These are phyloP conservation scores for Phodopus roborovskii DNA, from an alignment of 2,113 vertebrate species.

Conservation along the genomic window DNA sequence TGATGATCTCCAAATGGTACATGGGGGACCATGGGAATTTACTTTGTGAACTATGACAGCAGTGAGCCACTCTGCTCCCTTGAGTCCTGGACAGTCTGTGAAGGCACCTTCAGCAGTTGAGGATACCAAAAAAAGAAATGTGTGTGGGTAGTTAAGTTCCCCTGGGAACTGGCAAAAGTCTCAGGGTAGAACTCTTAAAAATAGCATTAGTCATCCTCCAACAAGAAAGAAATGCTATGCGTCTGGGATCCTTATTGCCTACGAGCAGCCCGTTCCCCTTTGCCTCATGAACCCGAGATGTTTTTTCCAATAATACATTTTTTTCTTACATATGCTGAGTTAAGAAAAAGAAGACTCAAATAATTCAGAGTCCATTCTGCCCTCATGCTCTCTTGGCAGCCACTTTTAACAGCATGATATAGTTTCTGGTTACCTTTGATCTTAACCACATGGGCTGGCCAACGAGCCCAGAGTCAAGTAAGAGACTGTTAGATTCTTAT, in stretches of 20 bases:
- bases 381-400: neutral
- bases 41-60: neutral
- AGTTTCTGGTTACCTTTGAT: neutral
- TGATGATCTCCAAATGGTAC: constrained; percentile 99
- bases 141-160: neutral
- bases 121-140: neutral
- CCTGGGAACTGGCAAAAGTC: neutral
- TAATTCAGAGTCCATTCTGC: neutral
- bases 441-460: neutral
- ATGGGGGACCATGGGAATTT: neutral
- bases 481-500: neutral
- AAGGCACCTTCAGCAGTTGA: neutral
- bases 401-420: neutral
- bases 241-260: neutral
- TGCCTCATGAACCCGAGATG: neutral
- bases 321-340: neutral
- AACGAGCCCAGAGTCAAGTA: neutral
- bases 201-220: neutral
- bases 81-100: neutral
- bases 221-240: neutral
- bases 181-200: neutral
- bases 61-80: neutral
- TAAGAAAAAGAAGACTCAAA: constrained; percentile 10
- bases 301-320: neutral
- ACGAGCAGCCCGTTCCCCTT: neutral